Evolutionary conservation across 2,113 vertebrate genomes (phyloP), one percentile per base, ranked within the genome.

Genomic region (Microcebus murinus): DNA sequence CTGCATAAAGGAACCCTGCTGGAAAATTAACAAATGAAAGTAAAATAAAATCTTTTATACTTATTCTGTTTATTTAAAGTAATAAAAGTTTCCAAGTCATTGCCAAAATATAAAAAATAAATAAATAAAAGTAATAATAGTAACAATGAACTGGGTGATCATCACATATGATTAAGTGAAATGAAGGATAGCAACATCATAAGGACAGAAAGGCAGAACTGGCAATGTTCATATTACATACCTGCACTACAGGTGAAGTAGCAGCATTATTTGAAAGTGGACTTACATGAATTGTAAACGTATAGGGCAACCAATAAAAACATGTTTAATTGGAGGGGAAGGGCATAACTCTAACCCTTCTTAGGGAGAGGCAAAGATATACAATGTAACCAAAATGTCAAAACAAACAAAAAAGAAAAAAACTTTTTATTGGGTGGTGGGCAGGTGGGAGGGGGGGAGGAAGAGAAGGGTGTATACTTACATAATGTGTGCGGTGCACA

Each of bases 1-100:
- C 50, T 68, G 83, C 8, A 52, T 23, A 39, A 77, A 86, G 52
- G 59, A 87, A 94, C 23, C 48, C 31, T 48, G 20, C 8, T 36
- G 27, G 29, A 52, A 7, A 93, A 80, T 15, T 34, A 59, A 50
- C 67, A 92, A 57, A 52, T 61, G 17, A 77, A 84, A 4, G 25
- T 55, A 94, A 90, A 89, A 94, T 39, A 74, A 89, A 90, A 45
- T 70, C 74, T 80, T 90, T 93, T 71, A 63, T n/a, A 80, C 18
- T 91, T 79, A 85, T 57, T 94, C 52, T 52, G 39, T 52, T 70
- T 82, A 59, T 27, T 57, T 86, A 77, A 70, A 63, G 36, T 21
- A 71, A 71, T 71, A 21, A 71, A 39, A 63, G 27, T 63, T 29
- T 63, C 61, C 27, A 63, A 63, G 25, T 63, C 61, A 29, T 27